A percentile compares a stretch with the other conserved stretches of the same genome.
Evolutionary conservation across 2,797 vertebrate genomes (phyloP).

Genomic region (Myripristis murdjan): DNA sequence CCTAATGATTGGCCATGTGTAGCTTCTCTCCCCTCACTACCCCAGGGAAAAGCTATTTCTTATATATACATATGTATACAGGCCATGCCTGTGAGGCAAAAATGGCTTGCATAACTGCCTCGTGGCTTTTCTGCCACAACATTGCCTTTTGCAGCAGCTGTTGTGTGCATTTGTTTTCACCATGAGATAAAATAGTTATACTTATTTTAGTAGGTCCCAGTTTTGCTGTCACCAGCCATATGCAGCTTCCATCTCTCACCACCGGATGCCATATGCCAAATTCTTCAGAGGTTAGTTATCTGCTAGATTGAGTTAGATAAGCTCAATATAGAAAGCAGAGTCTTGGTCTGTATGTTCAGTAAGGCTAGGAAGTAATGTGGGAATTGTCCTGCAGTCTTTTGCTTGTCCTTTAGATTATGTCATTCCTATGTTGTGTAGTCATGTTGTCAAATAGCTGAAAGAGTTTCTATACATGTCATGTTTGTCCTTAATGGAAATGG

Average conservation of each 20-base stretch:
- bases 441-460: background rate
- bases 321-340: slow-evolving; percentile 12
- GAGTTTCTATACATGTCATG: background rate
- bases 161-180: slow-evolving; percentile 54
- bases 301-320: slow-evolving; percentile 24
- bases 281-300: slow-evolving; percentile 26
- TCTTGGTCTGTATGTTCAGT: slow-evolving; percentile 15
- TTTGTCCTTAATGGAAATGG: background rate
- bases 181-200: slow-evolving; percentile 59
- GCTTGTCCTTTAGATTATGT: slow-evolving; percentile 12
- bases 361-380: slow-evolving; percentile 8
- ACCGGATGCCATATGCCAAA: slow-evolving; percentile 38
- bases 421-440: slow-evolving; percentile 1
- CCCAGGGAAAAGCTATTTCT: slow-evolving; percentile 41
- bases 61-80: no score
- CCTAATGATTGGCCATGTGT: slow-evolving; percentile 29
- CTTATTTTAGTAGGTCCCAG: slow-evolving; percentile 55
- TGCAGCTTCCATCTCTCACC: slow-evolving; percentile 1
- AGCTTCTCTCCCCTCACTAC: slow-evolving; percentile 29
- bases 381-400: background rate
- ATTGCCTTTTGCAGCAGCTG: slow-evolving; percentile 58
- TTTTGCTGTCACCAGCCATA: slow-evolving; percentile 51
- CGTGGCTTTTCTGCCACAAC: slow-evolving; percentile 44
- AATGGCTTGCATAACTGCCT: slow-evolving; percentile 59
- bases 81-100: slow-evolving; percentile 44